These are phyloP conservation scores for Lepus oiostolus DNA, from an alignment of 2,797 vertebrate genomes.

Conservation along the genomic window DNA sequence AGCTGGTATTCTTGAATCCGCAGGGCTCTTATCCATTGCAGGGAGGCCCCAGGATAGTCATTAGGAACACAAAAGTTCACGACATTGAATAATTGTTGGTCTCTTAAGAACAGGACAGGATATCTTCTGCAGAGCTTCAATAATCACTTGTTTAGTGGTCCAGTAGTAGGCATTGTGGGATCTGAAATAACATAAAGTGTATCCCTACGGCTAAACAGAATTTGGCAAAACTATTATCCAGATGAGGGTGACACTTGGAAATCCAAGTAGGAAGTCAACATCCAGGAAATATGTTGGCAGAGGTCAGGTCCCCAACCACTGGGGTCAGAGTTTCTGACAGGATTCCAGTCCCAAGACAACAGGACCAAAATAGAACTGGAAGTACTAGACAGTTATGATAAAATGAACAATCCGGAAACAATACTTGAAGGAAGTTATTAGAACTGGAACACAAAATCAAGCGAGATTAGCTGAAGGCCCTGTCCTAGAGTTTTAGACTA, in stretches of 20 bases:
- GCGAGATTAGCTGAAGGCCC: background rate
- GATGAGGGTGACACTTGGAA: constrained; percentile 9
- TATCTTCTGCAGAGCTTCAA: background rate
- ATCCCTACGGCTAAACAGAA: background rate
- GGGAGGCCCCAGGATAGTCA: background rate
- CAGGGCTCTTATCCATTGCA: background rate
- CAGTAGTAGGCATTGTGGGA: background rate
- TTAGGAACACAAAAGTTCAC: background rate
- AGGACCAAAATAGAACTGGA: background rate
- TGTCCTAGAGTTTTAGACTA: constrained; percentile 32
- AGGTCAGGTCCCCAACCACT: background rate
- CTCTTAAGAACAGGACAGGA: background rate
- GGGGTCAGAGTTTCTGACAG: background rate
- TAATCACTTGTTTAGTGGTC: constrained; percentile 26
- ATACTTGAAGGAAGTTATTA: background rate
- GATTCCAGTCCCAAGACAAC: constrained; percentile 3
- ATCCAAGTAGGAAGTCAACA: constrained; percentile 42
- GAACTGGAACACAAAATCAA: background rate
- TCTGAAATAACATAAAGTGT: constrained; percentile 17
- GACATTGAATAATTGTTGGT: constrained; percentile 42
- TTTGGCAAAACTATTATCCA: constrained; percentile 14
- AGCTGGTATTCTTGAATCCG: constrained; percentile 15
- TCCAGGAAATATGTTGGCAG: constrained; percentile 24
- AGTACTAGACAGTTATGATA: background rate
- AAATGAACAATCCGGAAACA: constrained; percentile 4